phyloP scores from a whole-genome alignment of 2,797 vertebrate genomes.

The Microctenopoma steveboyesi region DNA sequence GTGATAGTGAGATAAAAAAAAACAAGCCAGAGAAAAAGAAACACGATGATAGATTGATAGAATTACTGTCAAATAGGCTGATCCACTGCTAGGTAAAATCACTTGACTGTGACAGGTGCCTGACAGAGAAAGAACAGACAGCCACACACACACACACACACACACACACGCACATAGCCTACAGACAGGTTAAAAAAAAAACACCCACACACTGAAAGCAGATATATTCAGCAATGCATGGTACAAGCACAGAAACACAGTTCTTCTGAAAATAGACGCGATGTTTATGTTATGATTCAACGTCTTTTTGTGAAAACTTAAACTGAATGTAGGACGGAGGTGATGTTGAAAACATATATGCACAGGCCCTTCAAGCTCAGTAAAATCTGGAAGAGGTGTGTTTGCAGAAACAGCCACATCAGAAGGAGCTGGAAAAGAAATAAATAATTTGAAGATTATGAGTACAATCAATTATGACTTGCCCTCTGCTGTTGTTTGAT shows the following conservation, averaged over 20 bases:
- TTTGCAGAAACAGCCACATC: neutral
- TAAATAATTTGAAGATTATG: neutral
- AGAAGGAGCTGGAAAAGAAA: neutral
- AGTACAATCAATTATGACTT: neutral
- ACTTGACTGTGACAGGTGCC: slow-evolving; percentile 31
- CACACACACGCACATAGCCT: slow-evolving; percentile 9
- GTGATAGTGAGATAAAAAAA: slow-evolving; percentile 49
- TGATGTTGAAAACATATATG: neutral
- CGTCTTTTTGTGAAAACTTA: slow-evolving; percentile 10
- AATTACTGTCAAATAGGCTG: slow-evolving; percentile 47
- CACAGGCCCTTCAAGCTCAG: neutral
- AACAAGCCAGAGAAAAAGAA: slow-evolving; percentile 29
- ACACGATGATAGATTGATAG: slow-evolving; percentile 42
- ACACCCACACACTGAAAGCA: neutral
- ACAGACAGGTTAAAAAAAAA: neutral
- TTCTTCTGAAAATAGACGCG: slow-evolving; percentile 12
- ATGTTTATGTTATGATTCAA: slow-evolving; percentile 20
- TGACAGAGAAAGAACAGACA: slow-evolving; percentile 34
- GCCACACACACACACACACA: slow-evolving; percentile 11
- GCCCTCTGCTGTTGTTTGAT: neutral
- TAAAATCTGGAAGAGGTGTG: neutral
- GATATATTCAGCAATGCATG: slow-evolving; percentile 3
- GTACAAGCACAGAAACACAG: neutral
- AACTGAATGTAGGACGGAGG: neutral
- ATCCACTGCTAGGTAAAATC: slow-evolving; percentile 36